phyloP scores from a whole-genome alignment of 2,888 invertebrate genomes.

The Drosophila algonquin region DNA sequence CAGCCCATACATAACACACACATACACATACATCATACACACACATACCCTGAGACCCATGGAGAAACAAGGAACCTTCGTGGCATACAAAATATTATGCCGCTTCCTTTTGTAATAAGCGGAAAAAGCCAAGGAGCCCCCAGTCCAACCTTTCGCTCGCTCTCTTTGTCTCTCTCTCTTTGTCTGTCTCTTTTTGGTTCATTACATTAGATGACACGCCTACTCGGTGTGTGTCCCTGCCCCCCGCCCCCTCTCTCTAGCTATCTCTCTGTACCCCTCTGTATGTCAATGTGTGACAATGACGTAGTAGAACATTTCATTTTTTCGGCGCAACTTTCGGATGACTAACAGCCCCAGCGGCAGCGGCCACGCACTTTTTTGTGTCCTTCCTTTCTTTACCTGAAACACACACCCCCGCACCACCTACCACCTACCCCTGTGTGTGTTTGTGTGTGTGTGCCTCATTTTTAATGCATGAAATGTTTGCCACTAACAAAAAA shows the following conservation, averaged over 20 bases:
- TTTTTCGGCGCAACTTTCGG: slow-evolving; percentile 49
- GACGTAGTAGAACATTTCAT: slow-evolving; percentile 71
- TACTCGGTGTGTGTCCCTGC: slow-evolving; percentile 39
- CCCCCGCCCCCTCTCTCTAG: slow-evolving; percentile 15
- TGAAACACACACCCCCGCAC: slow-evolving; percentile 19
- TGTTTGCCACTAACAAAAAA: slow-evolving; percentile 73
- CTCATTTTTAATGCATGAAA: slow-evolving; percentile 79
- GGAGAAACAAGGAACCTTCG: slow-evolving; percentile 16
- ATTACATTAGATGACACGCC: slow-evolving; percentile 78
- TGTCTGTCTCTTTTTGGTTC: slow-evolving; percentile 47
- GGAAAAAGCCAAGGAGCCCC: slow-evolving; percentile 20
- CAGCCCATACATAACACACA: too few species aligned
- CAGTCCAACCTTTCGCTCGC: slow-evolving; percentile 1
- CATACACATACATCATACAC: slow-evolving; percentile 13
- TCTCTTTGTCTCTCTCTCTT: not conserved
- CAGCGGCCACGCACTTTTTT: slow-evolving; percentile 66
- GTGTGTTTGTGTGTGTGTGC: slow-evolving; percentile 2
- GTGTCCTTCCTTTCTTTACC: not conserved
- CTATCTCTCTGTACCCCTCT: slow-evolving; percentile 30
- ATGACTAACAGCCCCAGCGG: slow-evolving; percentile 74
- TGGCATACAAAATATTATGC: slow-evolving; percentile 57
- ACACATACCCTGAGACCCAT: slow-evolving; percentile 17
- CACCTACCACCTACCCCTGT: slow-evolving; percentile 5
- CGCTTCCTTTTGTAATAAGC: slow-evolving; percentile 24
- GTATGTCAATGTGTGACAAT: slow-evolving; percentile 66